Conservation (phyloP, 2,797 vertebrate genomes). For the Bovichtus variegatus region DNA sequence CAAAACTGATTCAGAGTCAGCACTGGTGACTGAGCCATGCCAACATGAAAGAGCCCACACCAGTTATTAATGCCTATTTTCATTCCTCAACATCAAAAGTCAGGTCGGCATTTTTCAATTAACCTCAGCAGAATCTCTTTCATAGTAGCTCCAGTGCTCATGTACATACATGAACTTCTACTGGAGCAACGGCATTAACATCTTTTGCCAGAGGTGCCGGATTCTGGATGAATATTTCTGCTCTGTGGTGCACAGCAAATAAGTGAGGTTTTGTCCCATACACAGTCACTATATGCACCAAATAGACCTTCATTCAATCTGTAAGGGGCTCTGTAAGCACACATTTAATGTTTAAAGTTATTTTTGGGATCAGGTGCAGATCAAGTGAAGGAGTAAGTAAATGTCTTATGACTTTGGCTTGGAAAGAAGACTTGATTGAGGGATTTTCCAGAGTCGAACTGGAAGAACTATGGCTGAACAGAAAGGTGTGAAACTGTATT, state of each 20-base stretch:
- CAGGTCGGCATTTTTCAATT: slow-evolving; percentile 12
- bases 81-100: slow-evolving; percentile 23
- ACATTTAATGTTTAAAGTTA: neutral
- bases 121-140: slow-evolving; percentile 8
- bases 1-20: neutral
- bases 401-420: neutral
- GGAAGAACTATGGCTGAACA: neutral
- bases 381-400: neutral
- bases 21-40: neutral
- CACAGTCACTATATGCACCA: neutral
- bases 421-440: neutral
- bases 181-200: neutral
- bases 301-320: neutral
- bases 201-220: slow-evolving; percentile 13
- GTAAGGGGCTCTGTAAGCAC: neutral
- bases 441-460: neutral
- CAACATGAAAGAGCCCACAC: slow-evolving; percentile 2
- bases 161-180: neutral
- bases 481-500: too few species aligned
- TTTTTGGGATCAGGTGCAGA: neutral
- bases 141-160: neutral
- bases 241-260: neutral
- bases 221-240: slow-evolving; percentile 11
- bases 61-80: slow-evolving; percentile 1
- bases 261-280: neutral